Evolutionary conservation across 2,888 invertebrate species (phyloP).

Genomic region (Drosophila maculinotata): DNA sequence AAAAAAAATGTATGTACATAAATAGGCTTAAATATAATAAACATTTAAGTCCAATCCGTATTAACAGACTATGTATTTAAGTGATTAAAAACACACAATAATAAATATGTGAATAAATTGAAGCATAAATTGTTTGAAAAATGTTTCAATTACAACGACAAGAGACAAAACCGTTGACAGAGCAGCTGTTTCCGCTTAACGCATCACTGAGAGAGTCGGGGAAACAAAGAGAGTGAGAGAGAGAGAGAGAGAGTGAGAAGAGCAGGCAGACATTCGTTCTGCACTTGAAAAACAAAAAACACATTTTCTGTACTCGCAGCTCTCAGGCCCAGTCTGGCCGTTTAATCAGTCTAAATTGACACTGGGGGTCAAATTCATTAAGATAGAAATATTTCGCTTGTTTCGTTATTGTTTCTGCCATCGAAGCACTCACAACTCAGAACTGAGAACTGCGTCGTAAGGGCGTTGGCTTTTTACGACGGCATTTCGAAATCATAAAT

Average conservation of each 20-base stretch:
- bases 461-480: conserved; percentile 52
- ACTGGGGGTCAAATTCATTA: conserved; percentile 84
- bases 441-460: conserved; percentile 30
- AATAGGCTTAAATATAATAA: conserved; percentile 17
- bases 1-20: conserved; percentile 3
- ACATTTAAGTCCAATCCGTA: background rate
- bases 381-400: conserved; percentile 71
- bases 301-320: conserved; percentile 9
- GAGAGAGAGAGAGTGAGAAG: conserved; percentile 2
- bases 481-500: conserved; percentile 35
- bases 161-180: conserved; percentile 29
- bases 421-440: conserved; percentile 12
- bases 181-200: conserved; percentile 33
- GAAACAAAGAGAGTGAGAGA: background rate
- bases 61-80: conserved; percentile 12
- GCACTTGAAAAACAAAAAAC: conserved; percentile 21
- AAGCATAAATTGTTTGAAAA: conserved; percentile 50
- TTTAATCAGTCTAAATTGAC: conserved; percentile 84
- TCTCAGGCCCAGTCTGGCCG: conserved; percentile 57
- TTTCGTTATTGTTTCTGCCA: conserved; percentile 59
- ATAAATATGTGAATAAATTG: conserved; percentile 52
- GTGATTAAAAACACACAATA: conserved; percentile 34
- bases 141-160: conserved; percentile 64
- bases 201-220: conserved; percentile 6
- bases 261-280: background rate